Conservation (phyloP, 2,888 invertebrate species). For the Phengaris alcon region DNA sequence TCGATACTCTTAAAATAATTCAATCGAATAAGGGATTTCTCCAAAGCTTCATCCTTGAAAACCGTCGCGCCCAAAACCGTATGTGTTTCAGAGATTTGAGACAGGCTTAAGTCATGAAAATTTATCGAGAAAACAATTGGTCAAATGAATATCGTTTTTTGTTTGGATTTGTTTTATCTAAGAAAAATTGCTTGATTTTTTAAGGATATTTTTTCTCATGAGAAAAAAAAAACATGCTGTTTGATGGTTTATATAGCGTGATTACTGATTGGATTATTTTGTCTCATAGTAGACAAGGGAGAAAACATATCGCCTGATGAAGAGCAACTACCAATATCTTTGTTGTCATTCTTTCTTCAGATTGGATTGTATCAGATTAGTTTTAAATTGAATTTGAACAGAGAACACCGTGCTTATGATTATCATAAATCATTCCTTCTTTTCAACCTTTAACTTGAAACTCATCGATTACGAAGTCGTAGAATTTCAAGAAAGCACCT, state of each 20-base stretch:
- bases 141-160: background rate
- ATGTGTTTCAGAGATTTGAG: background rate
- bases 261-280: no score
- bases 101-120: background rate
- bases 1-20: no score
- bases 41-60: background rate
- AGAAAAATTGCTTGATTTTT: no score
- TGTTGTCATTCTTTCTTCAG: no score
- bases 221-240: background rate
- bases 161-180: background rate
- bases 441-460: background rate
- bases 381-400: no score
- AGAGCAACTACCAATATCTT: no score
- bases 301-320: no score
- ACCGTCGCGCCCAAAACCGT: background rate
- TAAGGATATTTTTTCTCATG: no score
- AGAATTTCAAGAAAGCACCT: background rate
- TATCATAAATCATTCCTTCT: background rate
- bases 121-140: conserved; percentile 4
- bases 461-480: background rate
- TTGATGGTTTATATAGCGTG: background rate
- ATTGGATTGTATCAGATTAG: no score
- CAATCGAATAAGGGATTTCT: no score
- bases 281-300: no score
- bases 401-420: background rate